A percentile compares a stretch with the other conserved stretches of the same genome.
phyloP scores from a whole-genome alignment of 2,113 vertebrate species.

The Osmerus eperlanus region DNA sequence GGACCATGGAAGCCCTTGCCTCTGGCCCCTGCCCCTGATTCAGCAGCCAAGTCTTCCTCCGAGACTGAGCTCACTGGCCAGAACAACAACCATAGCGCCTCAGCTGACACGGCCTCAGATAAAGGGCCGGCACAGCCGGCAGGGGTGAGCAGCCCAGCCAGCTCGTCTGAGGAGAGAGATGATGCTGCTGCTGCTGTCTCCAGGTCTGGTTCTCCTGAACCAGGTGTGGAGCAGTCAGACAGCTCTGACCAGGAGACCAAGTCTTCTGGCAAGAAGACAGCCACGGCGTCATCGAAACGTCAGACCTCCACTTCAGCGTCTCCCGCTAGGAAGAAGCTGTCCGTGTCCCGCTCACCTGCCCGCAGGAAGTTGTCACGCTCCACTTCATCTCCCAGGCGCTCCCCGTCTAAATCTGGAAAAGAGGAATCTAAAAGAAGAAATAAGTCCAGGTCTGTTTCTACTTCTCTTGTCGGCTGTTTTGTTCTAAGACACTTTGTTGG shows the following conservation, averaged over 20 bases:
- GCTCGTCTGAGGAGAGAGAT: constrained; percentile 26
- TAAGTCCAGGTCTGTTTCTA: constrained; percentile 52
- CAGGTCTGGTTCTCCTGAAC: not conserved
- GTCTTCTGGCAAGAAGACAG: constrained; percentile 1
- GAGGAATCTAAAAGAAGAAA: no score
- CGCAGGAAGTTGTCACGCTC: constrained; percentile 63
- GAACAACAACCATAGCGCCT: constrained; percentile 9
- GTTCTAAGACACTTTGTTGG: no score
- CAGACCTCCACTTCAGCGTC: constrained; percentile 50
- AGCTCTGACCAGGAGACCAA: constrained; percentile 24
- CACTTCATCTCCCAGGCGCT: constrained; percentile 55
- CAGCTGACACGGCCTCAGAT: constrained; percentile 25
- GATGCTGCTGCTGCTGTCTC: not conserved
- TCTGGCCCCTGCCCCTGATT: constrained; percentile 24
- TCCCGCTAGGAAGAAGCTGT: constrained; percentile 49
- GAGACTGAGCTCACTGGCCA: not conserved
- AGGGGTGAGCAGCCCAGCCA: not conserved
- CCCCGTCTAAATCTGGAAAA: constrained; percentile 56
- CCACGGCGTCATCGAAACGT: constrained; percentile 1
- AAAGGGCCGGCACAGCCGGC: not conserved
- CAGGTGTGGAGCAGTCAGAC: not conserved
- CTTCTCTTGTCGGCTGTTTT: not conserved
- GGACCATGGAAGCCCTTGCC: constrained; percentile 58
- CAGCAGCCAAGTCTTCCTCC: not conserved
- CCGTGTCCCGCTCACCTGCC: constrained; percentile 59